Evolutionary conservation across 2,797 vertebrate genomes (phyloP).

Genomic region (Pogonophryne albipinna): DNA sequence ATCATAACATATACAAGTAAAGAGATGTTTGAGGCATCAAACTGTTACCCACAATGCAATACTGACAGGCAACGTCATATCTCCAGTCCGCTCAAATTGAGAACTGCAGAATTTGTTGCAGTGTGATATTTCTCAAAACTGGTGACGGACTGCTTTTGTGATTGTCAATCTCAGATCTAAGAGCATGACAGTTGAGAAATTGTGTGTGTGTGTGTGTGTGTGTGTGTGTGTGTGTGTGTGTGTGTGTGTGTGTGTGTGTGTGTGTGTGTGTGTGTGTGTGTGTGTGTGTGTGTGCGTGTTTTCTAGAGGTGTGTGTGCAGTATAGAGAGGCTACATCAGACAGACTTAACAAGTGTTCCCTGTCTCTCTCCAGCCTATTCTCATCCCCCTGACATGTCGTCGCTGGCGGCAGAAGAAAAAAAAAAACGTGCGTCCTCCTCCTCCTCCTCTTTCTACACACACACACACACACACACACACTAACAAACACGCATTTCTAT

Average conservation of each 20-base stretch:
- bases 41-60: slow-evolving; percentile 55
- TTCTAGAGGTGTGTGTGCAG: slow-evolving; percentile 42
- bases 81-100: not conserved
- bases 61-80: not conserved
- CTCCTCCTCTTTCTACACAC: slow-evolving; percentile 6
- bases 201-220: not conserved
- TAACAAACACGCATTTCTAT: slow-evolving; percentile 24
- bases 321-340: slow-evolving; percentile 78
- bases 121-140: slow-evolving; percentile 38
- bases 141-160: slow-evolving; percentile 49
- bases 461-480: slow-evolving; percentile 10
- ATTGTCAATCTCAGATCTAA: slow-evolving; percentile 45
- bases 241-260: not conserved
- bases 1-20: not conserved
- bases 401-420: slow-evolving; percentile 72
- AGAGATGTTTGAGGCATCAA: not conserved
- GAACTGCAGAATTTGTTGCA: slow-evolving; percentile 33
- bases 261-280: not conserved
- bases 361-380: slow-evolving; percentile 65
- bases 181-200: not conserved
- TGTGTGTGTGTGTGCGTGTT: slow-evolving; percentile 26
- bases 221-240: slow-evolving; percentile 44
- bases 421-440: slow-evolving; percentile 42
- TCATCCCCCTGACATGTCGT: slow-evolving; percentile 83
- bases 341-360: slow-evolving; percentile 82